These are phyloP conservation scores for Ornithoptera priamus DNA, from an alignment of 2,888 invertebrate genomes.

Conservation along the genomic window DNA sequence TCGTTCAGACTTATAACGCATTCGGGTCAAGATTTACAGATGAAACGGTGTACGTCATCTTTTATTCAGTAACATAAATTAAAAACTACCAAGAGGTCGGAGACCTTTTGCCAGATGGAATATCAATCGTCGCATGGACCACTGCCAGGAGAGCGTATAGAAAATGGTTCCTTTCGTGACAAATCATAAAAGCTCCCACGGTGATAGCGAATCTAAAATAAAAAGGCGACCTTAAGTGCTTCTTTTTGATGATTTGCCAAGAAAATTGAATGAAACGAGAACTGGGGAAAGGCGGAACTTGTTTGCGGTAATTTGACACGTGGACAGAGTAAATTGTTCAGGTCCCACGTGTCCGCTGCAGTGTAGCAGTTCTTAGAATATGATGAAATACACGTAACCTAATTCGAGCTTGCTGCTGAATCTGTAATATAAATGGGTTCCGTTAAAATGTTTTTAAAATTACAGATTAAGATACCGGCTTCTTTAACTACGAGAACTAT, in stretches of 20 bases:
- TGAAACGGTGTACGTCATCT: neutral
- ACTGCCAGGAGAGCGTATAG: conserved; percentile 20
- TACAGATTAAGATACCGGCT: too few relatives aligned
- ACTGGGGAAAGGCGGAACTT: conserved; percentile 21
- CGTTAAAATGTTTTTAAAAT: too few relatives aligned
- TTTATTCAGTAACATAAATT: neutral
- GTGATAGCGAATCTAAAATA: conserved; percentile 25
- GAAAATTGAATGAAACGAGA: conserved; percentile 23
- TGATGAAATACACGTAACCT: too few relatives aligned
- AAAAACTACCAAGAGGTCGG: conserved; percentile 11
- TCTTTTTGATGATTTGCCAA: conserved; percentile 27
- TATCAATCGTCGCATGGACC: conserved; percentile 23
- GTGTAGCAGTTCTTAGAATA: too few relatives aligned
- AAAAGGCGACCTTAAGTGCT: conserved; percentile 21
- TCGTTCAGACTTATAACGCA: conserved; percentile 1
- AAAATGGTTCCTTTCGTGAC: conserved; percentile 14
- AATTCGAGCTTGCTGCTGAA: too few relatives aligned
- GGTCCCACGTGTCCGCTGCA: too few relatives aligned
- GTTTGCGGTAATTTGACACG: conserved; percentile 20
- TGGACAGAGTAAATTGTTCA: conserved; percentile 11
- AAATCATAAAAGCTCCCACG: conserved; percentile 21
- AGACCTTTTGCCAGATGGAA: conserved; percentile 23
- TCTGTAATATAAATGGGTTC: too few relatives aligned
- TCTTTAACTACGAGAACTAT: too few relatives aligned
- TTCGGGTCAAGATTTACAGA: too few relatives aligned